Conservation (phyloP, 1,140 invertebrate species). For the Leptonema lineaticorne region DNA sequence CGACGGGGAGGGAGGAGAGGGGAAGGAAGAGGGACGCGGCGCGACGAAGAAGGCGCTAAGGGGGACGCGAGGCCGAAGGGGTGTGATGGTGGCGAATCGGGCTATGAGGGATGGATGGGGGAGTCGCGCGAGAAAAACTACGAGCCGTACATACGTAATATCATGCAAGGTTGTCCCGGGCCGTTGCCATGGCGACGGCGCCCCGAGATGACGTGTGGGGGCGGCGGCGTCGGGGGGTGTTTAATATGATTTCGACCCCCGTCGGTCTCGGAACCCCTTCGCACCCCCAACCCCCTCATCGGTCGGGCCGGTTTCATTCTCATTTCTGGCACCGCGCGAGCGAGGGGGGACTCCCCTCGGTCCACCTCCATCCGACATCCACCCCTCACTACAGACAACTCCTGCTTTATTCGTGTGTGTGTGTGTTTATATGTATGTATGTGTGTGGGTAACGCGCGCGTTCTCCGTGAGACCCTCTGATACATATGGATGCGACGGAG, state of each 20-base stretch:
- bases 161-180: slow-evolving; percentile 43
- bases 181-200: slow-evolving; percentile 41
- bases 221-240: slow-evolving; percentile 51
- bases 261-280: not conserved
- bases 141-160: slow-evolving; percentile 43
- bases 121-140: slow-evolving; percentile 51
- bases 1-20: slow-evolving; percentile 12
- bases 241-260: slow-evolving; percentile 48
- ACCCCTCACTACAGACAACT: too few relatives aligned
- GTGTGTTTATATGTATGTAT: not conserved
- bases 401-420: too few relatives aligned
- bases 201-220: slow-evolving; percentile 45
- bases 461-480: slow-evolving; percentile 27
- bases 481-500: slow-evolving; percentile 36
- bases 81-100: too few relatives aligned
- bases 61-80: not conserved
- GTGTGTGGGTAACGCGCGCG: slow-evolving; percentile 22
- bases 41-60: slow-evolving; percentile 6
- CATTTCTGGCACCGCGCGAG: slow-evolving; percentile 15
- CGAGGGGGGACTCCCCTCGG: slow-evolving; percentile 20
- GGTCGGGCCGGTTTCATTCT: slow-evolving; percentile 23
- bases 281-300: not conserved
- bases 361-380: too few relatives aligned
- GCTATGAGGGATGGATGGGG: slow-evolving; percentile 44
- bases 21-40: slow-evolving; percentile 27